Percentiles rank a stretch among this genome's conserved stretches.
These are phyloP conservation scores for Sesia apiformis DNA, from an alignment of 2,888 invertebrate genomes.

Conservation along the genomic window DNA sequence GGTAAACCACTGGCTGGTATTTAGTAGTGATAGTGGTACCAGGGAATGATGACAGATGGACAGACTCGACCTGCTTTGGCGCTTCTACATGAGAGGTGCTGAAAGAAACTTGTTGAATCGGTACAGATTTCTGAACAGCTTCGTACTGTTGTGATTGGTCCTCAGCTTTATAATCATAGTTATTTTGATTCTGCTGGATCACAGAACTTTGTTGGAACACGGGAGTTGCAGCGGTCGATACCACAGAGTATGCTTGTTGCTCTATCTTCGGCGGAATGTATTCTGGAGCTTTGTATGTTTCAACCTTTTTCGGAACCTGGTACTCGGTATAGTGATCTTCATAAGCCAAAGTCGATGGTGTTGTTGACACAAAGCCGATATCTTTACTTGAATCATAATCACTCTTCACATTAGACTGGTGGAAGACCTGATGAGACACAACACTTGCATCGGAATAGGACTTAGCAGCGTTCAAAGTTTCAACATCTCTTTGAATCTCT, in stretches of 20 bases:
- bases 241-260: constrained; percentile 27
- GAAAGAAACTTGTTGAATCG: constrained; percentile 28
- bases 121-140: constrained; percentile 4
- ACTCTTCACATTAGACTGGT: constrained; percentile 31
- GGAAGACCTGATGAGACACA: constrained; percentile 58
- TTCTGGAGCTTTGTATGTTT: constrained; percentile 5
- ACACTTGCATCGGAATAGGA: constrained; percentile 52
- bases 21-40: constrained; percentile 31
- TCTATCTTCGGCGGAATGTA: constrained; percentile 4
- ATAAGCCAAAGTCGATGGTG: constrained; percentile 49
- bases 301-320: constrained; percentile 32
- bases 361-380: constrained; percentile 43
- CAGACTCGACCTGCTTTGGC: constrained; percentile 41
- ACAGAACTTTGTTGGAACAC: constrained; percentile 36
- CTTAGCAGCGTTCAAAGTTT: constrained; percentile 28
- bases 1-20: constrained; percentile 36
- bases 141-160: constrained; percentile 29
- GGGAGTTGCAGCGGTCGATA: constrained; percentile 19
- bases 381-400: constrained; percentile 25
- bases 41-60: constrained; percentile 41
- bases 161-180: constrained; percentile 30
- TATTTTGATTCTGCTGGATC: constrained; percentile 28
- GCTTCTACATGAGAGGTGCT: constrained; percentile 36
- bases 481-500: constrained; percentile 50
- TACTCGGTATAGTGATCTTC: constrained; percentile 55